Percentiles rank a stretch among this genome's conserved stretches.
Evolutionary conservation across 1,140 invertebrate species (phyloP).

Genomic region (Scaptomyza hsui): DNA sequence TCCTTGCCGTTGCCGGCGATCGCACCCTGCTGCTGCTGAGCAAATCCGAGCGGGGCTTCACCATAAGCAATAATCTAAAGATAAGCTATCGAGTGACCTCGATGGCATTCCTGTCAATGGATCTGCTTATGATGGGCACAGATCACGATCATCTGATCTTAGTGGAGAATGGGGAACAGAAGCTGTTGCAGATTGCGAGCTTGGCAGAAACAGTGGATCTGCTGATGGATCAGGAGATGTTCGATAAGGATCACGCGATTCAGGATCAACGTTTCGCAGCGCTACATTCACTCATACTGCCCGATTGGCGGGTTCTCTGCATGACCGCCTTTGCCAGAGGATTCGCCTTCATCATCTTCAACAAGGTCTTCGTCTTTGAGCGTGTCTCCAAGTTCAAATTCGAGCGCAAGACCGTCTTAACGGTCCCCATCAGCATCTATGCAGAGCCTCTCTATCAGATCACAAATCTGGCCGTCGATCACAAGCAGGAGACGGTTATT

Average conservation of each 20-base stretch:
- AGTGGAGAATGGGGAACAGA: conserved; percentile 90
- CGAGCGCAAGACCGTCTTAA: conserved; percentile 85
- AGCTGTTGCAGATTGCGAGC: conserved; percentile 85
- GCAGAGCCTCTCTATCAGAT: conserved; percentile 84
- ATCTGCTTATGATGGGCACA: conserved; percentile 89
- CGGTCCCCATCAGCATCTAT: conserved; percentile 84
- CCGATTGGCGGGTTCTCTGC: conserved; percentile 84
- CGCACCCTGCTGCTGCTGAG: conserved; percentile 89
- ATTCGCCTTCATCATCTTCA: conserved; percentile 86
- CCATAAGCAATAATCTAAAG: conserved; percentile 90
- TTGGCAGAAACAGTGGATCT: conserved; percentile 85
- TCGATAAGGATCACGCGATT: conserved; percentile 65
- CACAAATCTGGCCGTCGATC: conserved; percentile 85
- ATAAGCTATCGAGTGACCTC: conserved; percentile 88
- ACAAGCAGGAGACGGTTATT: conserved; percentile 85
- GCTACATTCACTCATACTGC: conserved; percentile 52
- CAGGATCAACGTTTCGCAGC: conserved; percentile 54
- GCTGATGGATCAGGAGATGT: conserved; percentile 75
- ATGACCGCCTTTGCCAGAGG: conserved; percentile 85
- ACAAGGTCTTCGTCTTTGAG: conserved; percentile 87
- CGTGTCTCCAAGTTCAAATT: conserved; percentile 86
- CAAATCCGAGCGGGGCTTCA: conserved; percentile 89
- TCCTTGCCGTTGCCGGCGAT: conserved; percentile 89
- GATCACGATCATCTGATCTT: conserved; percentile 88
- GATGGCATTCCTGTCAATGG: conserved; percentile 88